phyloP scores from a whole-genome alignment of 2,888 invertebrate genomes.

The Euphydryas editha region DNA sequence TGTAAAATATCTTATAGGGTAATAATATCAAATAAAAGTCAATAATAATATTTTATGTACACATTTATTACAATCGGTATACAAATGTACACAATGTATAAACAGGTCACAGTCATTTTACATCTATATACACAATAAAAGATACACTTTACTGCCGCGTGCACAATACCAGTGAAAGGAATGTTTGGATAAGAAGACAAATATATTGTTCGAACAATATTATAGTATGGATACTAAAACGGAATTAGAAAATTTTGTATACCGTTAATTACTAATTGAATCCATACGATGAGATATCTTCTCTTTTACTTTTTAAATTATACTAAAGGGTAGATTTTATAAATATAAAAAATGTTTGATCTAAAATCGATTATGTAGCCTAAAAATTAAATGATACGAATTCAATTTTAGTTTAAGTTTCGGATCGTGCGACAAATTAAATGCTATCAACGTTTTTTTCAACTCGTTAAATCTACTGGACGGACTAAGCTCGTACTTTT shows the following conservation, averaged over 20 bases:
- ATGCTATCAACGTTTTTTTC: background rate
- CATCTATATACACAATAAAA: constrained; percentile 62
- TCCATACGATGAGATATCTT: background rate
- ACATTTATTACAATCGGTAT: constrained; percentile 77
- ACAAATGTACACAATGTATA: constrained; percentile 76
- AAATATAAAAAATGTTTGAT: background rate
- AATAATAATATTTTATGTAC: constrained; percentile 62
- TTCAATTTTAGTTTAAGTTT: background rate
- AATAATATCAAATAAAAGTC: constrained; percentile 26
- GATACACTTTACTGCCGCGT: constrained; percentile 41
- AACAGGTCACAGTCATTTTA: constrained; percentile 69
- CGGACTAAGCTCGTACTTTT: background rate
- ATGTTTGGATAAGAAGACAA: constrained; percentile 59
- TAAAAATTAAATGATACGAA: background rate
- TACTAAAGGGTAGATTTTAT: background rate
- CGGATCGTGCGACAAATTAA: background rate
- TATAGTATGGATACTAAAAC: background rate
- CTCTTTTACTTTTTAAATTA: background rate
- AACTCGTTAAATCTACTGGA: background rate
- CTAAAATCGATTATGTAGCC: background rate
- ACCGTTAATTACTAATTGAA: background rate
- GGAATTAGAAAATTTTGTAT: background rate
- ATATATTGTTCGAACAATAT: constrained; percentile 6
- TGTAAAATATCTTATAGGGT: background rate
- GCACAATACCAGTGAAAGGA: constrained; percentile 57